These are phyloP conservation scores for Zeugodacus cucurbitae DNA, from an alignment of 1,140 invertebrate genomes.

Conservation along the genomic window DNA sequence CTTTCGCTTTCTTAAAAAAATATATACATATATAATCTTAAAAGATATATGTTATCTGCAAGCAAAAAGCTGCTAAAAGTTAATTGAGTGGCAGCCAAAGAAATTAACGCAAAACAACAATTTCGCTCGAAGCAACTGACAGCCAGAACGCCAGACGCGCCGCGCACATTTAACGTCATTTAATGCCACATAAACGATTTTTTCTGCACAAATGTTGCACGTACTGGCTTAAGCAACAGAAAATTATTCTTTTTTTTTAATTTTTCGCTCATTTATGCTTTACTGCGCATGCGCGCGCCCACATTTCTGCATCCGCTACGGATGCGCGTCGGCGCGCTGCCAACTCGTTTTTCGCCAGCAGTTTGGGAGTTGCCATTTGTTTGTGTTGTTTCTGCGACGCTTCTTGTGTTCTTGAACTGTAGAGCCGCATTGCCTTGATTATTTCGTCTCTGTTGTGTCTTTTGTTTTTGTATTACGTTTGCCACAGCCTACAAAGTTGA, in stretches of 20 bases:
- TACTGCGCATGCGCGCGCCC: conserved; percentile 17
- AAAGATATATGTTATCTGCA: too few species aligned
- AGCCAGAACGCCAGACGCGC: not conserved
- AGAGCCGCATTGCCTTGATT: not conserved
- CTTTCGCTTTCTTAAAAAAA: not conserved
- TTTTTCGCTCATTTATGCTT: not conserved
- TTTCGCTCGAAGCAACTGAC: not conserved
- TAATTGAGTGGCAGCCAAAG: not conserved
- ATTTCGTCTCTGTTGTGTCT: not conserved
- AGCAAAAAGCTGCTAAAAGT: not conserved
- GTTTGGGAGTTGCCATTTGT: not conserved
- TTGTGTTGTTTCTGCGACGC: not conserved
- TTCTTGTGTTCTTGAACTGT: not conserved
- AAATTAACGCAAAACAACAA: conserved; percentile 22
- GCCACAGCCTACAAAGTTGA: not conserved
- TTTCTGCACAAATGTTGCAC: not conserved
- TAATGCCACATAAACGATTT: conserved; percentile 10
- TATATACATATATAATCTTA: not conserved
- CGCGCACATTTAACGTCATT: not conserved
- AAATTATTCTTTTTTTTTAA: not conserved
- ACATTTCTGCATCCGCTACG: conserved; percentile 19
- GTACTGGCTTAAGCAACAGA: not conserved
- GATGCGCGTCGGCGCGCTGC: conserved; percentile 22
- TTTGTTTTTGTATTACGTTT: not conserved
- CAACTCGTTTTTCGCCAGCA: not conserved